Conservation (phyloP, 2,113 vertebrate genomes). For the Oxyura jamaicensis region DNA sequence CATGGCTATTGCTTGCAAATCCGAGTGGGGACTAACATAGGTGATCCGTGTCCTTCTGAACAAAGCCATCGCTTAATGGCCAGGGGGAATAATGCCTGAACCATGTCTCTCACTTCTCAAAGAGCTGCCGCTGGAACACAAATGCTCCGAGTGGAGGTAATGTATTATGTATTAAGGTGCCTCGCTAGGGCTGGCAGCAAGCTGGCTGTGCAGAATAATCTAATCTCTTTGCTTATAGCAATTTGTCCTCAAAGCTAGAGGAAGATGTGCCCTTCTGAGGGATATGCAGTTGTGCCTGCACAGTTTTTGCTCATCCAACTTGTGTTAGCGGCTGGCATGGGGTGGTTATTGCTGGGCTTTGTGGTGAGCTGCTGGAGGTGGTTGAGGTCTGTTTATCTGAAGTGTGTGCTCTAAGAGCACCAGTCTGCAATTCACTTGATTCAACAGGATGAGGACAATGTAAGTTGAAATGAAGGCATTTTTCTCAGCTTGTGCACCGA, state of each 20-base stretch:
- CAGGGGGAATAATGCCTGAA: constrained; percentile 9
- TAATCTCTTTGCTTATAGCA: neutral
- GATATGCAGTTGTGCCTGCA: neutral
- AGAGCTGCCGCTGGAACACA: neutral
- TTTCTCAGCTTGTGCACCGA: neutral
- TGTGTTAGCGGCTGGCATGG: neutral
- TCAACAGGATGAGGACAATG: neutral
- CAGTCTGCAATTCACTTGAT: neutral
- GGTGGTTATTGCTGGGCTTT: neutral
- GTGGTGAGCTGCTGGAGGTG: neutral
- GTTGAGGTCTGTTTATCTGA: neutral
- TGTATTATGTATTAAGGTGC: constrained; percentile 23
- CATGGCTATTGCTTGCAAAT: neutral
- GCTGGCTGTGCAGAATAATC: neutral
- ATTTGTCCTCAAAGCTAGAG: neutral
- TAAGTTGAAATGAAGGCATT: neutral
- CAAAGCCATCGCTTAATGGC: neutral
- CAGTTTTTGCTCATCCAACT: neutral
- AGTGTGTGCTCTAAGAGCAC: neutral
- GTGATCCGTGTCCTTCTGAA: neutral
- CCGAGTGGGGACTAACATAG: neutral
- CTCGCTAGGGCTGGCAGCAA: neutral
- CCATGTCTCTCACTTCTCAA: neutral
- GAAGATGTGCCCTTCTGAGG: neutral
- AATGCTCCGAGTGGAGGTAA: neutral